A percentile compares a stretch with the other conserved stretches of the same genome.
Evolutionary conservation across 2,888 invertebrate species (phyloP).

Genomic region (Helobdella robusta): DNA sequence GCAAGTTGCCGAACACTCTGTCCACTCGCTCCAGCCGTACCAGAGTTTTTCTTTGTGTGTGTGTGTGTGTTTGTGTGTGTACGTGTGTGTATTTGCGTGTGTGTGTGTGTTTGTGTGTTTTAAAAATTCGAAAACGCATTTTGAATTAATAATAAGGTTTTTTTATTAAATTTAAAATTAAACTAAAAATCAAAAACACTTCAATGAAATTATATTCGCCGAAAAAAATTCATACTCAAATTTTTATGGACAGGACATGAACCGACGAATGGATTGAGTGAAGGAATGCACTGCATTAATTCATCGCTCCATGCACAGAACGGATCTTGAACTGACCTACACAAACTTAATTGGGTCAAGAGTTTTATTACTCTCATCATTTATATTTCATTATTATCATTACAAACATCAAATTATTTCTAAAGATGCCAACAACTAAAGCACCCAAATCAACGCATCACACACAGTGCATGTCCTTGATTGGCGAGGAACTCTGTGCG

Average conservation of each 20-base stretch:
- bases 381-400: neutral
- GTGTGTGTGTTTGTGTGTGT: too few relatives aligned
- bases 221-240: conserved; percentile 5
- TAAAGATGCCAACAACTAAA: too few relatives aligned
- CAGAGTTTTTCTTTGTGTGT: conserved; percentile 2
- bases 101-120: too few relatives aligned
- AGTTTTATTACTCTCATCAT: neutral
- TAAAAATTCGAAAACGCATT: too few relatives aligned
- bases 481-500: too few relatives aligned
- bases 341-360: neutral
- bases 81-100: too few relatives aligned
- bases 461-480: too few relatives aligned
- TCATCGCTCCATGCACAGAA: conserved; percentile 18
- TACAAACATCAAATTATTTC: neutral
- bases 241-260: conserved; percentile 17
- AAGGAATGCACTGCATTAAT: conserved; percentile 4
- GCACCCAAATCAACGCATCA: too few relatives aligned
- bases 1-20: conserved; percentile 9
- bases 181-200: too few relatives aligned
- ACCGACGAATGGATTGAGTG: neutral
- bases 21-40: conserved; percentile 20
- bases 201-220: too few relatives aligned
- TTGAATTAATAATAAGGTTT: too few relatives aligned
- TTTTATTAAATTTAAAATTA: too few relatives aligned
- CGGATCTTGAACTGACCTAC: conserved; percentile 24